These are phyloP conservation scores for Sphaerophoria taeniata DNA, from an alignment of 2,888 invertebrate genomes.

Conservation along the genomic window DNA sequence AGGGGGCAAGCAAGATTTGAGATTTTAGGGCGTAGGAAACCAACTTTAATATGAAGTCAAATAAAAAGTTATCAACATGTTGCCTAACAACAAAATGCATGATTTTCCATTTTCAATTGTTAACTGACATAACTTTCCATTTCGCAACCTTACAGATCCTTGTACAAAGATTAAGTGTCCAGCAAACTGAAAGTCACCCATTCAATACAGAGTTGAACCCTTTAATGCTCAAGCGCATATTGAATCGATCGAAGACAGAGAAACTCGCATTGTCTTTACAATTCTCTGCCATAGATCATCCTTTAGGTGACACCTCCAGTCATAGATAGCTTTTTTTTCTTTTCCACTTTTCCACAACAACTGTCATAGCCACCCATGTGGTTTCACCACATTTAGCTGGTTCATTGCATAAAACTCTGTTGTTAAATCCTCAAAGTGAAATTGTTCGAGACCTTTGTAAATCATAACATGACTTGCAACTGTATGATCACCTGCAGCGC, in stretches of 20 bases:
- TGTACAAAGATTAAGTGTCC: constrained; percentile 8
- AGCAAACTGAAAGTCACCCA: constrained; percentile 13
- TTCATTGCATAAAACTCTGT: constrained; percentile 34
- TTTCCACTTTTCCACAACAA: constrained; percentile 25
- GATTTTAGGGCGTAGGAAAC: too few relatives aligned
- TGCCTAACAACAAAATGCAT: too few relatives aligned
- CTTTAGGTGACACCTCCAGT: constrained; percentile 49
- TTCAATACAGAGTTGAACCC: constrained; percentile 11
- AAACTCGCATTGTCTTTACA: constrained; percentile 36
- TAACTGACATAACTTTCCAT: background rate
- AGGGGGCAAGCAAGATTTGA: background rate
- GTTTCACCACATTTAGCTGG: constrained; percentile 31
- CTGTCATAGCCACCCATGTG: constrained; percentile 64
- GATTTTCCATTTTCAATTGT: too few relatives aligned
- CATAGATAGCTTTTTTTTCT: constrained; percentile 13
- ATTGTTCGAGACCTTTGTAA: constrained; percentile 70
- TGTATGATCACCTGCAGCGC: constrained; percentile 72
- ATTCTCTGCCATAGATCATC: constrained; percentile 54
- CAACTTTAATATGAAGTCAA: too few relatives aligned
- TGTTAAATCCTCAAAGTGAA: constrained; percentile 55
- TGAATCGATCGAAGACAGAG: constrained; percentile 10
- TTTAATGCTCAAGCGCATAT: constrained; percentile 19
- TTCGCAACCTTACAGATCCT: background rate
- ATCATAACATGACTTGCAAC: constrained; percentile 70
- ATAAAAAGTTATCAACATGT: too few relatives aligned